Base-by-base conservation (phyloP, 2,113 vertebrate species). In the Pterocles burchelli region DNA sequence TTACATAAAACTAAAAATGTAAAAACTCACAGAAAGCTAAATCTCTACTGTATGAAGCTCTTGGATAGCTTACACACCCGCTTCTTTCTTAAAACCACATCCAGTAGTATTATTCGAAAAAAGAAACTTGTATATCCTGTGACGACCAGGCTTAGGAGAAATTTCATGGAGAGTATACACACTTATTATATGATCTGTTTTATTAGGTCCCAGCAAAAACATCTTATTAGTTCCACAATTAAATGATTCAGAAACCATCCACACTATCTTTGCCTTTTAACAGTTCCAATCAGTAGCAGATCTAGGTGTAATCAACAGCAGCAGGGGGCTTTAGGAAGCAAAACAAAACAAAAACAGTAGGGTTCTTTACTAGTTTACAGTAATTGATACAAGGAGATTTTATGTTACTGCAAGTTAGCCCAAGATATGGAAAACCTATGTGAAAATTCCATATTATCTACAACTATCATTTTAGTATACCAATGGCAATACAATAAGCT, bases 261-360 rank as follows among this genome's bases (percentile, higher is more conserved):
- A 97, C 97, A 96, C 97, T 97, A 95, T 97, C 97, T 98, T 93
- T 98, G 98, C 98, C 98, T 98, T 98, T 98, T 98, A 98, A 97
- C 98, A 98, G 98, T 98, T 98, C 96, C 98, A 98, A 98, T 98
- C 98, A 98, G 98, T 98, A 96, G 98, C 98, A 98, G 97, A 98
- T 98, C 98, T 98, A 98, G 98, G 98, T 98, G 98, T 98, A 98
- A 98, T 98, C 98, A 98, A 98, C 98, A 98, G 98, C 98, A 98
- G 98, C 98, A 98, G 98, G 98, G 98, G 98, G 98, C 89, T 98
- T 98, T 96, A 97, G 97, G 97, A 98, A 98, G 98, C 98, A 98
- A 98, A 98, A 98, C 98, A 98, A 98, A 98, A 98, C 98, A 98
- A 96, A 98, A 98, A 97, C 98, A 98, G 98, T 98, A 94, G 98